Evolutionary conservation across 2,797 vertebrate species (phyloP).

Genomic region (Chrysocyon brachyurus): DNA sequence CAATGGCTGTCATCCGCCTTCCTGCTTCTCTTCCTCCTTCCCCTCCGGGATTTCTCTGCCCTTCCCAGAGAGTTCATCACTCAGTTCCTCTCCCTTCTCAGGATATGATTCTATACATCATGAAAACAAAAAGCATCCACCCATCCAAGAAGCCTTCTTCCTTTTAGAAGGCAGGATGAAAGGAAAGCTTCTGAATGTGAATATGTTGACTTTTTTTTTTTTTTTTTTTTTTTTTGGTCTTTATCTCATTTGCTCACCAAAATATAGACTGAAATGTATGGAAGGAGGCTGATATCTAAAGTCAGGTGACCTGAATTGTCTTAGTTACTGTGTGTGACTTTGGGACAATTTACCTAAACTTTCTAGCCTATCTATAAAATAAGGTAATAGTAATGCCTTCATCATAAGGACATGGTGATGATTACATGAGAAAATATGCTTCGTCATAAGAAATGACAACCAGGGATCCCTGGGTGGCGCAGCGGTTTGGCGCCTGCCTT

Average conservation of each 20-base stretch:
- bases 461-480: too few relatives aligned
- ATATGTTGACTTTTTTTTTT: background rate
- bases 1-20: background rate
- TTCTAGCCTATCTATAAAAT: background rate
- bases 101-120: background rate
- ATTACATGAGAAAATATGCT: background rate
- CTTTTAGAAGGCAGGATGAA: background rate
- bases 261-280: background rate
- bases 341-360: background rate
- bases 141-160: background rate
- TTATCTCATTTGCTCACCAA: background rate
- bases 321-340: background rate
- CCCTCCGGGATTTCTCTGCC: background rate
- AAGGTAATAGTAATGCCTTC: background rate
- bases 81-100: background rate
- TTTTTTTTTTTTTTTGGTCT: background rate
- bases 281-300: background rate
- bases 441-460: background rate
- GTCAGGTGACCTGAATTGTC: background rate
- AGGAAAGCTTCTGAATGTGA: background rate
- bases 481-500: too few relatives aligned
- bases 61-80: background rate
- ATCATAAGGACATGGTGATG: background rate
- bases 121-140: background rate
- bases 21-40: background rate